Conservation (phyloP, 1,140 invertebrate genomes). For the Piezodorus guildinii region DNA sequence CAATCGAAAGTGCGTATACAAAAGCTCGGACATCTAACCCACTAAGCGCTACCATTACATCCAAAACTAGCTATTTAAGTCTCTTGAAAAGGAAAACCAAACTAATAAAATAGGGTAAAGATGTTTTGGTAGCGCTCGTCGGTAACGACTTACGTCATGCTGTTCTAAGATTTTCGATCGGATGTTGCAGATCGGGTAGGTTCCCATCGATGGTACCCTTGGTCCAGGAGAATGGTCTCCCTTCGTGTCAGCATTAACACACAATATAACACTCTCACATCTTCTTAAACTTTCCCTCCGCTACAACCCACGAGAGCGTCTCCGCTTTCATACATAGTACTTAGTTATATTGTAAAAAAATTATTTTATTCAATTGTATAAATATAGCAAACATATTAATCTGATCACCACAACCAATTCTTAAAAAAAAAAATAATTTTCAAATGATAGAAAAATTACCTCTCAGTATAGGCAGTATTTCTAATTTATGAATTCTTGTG, state of each 20-base stretch:
- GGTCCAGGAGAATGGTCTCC: conserved; percentile 78
- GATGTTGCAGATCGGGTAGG: conserved; percentile 75
- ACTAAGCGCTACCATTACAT: conserved; percentile 7
- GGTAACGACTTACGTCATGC: conserved; percentile 67
- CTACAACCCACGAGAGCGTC: conserved; percentile 14
- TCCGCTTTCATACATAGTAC: conserved; percentile 13
- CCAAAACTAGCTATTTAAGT: not conserved
- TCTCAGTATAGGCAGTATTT: too few species aligned
- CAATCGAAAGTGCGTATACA: conserved; percentile 6
- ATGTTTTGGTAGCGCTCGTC: conserved; percentile 1
- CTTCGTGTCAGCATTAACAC: conserved; percentile 38
- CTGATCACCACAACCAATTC: too few species aligned
- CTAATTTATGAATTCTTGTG: too few species aligned
- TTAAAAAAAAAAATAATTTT: too few species aligned
- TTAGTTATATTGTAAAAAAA: too few species aligned
- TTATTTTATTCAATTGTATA: too few species aligned
- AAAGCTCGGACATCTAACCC: conserved; percentile 3
- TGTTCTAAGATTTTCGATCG: conserved; percentile 70
- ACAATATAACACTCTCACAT: conserved; percentile 22
- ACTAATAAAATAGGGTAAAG: not conserved
- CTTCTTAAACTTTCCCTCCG: conserved; percentile 18
- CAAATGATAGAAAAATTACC: too few species aligned
- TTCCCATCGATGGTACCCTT: conserved; percentile 71
- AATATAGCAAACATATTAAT: too few species aligned
- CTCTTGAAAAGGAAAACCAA: not conserved